These are phyloP conservation scores for Lepus timidus DNA, from an alignment of 2,113 vertebrate genomes.

Conservation along the genomic window DNA sequence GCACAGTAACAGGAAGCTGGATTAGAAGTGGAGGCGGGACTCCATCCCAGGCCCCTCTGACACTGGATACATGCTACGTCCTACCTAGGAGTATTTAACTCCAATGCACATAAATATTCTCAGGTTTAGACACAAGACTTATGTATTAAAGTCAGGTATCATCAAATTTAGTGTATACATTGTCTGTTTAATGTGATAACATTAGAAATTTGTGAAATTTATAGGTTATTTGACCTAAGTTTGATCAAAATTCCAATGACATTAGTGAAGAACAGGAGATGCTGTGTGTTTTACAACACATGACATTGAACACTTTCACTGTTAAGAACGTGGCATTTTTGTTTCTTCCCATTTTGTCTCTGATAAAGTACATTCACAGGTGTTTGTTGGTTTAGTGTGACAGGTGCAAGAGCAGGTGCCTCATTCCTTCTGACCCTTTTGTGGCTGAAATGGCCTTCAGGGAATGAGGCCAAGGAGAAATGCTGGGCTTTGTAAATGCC, in stretches of 20 bases:
- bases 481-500: not conserved
- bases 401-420: slow-evolving; percentile 52
- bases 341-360: not conserved
- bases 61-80: too few relatives aligned
- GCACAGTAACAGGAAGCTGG: too few relatives aligned
- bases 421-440: slow-evolving; percentile 13
- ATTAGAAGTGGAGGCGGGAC: too few relatives aligned
- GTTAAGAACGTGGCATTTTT: not conserved
- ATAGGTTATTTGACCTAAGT: not conserved
- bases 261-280: not conserved
- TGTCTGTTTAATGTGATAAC: not conserved
- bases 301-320: not conserved
- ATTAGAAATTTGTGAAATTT: slow-evolving; percentile 31
- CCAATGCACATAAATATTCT: not conserved
- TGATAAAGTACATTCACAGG: rapidly evolving
- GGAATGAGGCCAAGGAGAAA: slow-evolving; percentile 29
- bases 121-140: not conserved
- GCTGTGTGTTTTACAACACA: not conserved
- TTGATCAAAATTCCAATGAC: not conserved
- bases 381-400: not conserved
- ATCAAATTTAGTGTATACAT: not conserved
- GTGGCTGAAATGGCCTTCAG: not conserved
- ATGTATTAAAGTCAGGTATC: not conserved
- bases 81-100: not conserved
- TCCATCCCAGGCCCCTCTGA: too few relatives aligned